These are phyloP conservation scores for Rhegmatorhina hoffmannsi DNA, from an alignment of 2,113 vertebrate genomes.

Conservation along the genomic window DNA sequence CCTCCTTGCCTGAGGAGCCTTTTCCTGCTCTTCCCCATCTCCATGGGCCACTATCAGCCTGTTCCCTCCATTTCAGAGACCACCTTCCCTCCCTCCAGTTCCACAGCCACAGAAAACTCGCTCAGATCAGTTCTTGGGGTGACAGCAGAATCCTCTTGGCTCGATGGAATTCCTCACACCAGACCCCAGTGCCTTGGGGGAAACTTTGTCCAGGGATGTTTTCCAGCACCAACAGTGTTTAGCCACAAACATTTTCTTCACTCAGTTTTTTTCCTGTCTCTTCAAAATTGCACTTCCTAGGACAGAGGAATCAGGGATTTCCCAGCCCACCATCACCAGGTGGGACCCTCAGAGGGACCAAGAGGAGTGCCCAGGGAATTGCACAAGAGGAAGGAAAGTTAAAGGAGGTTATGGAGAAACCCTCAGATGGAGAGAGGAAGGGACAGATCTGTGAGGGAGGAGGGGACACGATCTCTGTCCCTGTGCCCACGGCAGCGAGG, in stretches of 20 bases:
- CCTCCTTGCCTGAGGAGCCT: not conserved
- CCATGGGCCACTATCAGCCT: not conserved
- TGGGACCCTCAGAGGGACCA: not conserved
- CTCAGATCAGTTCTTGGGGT: not conserved
- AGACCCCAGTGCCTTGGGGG: not conserved
- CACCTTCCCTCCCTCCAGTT: not conserved
- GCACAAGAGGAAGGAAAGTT: not conserved
- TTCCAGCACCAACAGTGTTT: not conserved
- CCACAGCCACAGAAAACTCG: not conserved
- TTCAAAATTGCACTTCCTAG: not conserved
- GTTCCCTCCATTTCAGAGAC: not conserved
- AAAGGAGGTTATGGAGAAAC: not conserved
- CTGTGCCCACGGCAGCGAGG: not conserved
- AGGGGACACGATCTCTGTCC: not conserved
- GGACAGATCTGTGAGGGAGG: not conserved
- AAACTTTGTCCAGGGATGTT: not conserved
- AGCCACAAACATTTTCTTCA: not conserved
- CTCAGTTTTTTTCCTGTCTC: not conserved
- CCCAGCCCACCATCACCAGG: not conserved
- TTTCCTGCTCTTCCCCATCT: not conserved
- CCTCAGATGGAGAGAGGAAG: conserved; percentile 13
- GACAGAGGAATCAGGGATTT: not conserved
- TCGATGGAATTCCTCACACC: not conserved
- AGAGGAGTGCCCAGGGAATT: not conserved
- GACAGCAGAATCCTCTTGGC: not conserved